Conservation (phyloP, 2,797 vertebrate genomes). For the Macroramphosus scolopax region DNA sequence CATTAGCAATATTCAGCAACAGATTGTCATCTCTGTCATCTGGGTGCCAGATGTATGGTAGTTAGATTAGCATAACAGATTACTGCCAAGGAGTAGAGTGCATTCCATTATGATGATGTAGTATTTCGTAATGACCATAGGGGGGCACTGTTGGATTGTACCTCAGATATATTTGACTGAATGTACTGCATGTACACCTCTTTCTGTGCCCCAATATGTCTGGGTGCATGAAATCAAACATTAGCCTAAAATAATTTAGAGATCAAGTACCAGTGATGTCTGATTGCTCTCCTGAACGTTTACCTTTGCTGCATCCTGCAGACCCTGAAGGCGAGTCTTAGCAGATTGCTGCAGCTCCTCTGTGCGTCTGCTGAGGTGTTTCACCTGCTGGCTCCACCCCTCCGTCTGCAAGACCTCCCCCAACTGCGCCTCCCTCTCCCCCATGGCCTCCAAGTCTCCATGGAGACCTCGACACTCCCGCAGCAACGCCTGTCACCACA, state of each 20-base stretch:
- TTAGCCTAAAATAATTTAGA: background rate
- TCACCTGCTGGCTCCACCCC: slow-evolving; percentile 87
- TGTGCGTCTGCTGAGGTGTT: slow-evolving; percentile 84
- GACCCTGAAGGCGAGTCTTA: slow-evolving; percentile 82
- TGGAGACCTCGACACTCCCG: slow-evolving; percentile 91
- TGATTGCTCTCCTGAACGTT: no score
- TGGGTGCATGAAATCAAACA: slow-evolving; percentile 10
- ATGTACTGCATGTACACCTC: no score
- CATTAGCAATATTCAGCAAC: slow-evolving; percentile 30
- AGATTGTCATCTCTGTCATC: slow-evolving; percentile 41
- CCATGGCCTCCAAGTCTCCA: slow-evolving; percentile 88
- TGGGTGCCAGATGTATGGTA: slow-evolving; percentile 31
- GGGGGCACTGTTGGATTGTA: slow-evolving; percentile 49
- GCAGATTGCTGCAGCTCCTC: slow-evolving; percentile 89
- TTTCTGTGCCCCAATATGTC: slow-evolving; percentile 1
- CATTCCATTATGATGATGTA: slow-evolving; percentile 29
- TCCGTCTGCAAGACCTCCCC: slow-evolving; percentile 87
- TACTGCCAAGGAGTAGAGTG: slow-evolving; percentile 17
- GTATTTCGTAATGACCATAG: slow-evolving; percentile 1
- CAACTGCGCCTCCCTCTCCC: slow-evolving; percentile 85
- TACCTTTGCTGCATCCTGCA: slow-evolving; percentile 93
- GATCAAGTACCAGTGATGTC: no score
- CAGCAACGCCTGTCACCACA: slow-evolving; percentile 79
- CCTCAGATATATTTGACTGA: slow-evolving; percentile 2
- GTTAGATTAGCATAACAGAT: slow-evolving; percentile 42